Percentiles rank a stretch among this genome's conserved stretches.
These are phyloP conservation scores for Cephus pulcher DNA, from an alignment of 2,888 invertebrate species.

Conservation along the genomic window DNA sequence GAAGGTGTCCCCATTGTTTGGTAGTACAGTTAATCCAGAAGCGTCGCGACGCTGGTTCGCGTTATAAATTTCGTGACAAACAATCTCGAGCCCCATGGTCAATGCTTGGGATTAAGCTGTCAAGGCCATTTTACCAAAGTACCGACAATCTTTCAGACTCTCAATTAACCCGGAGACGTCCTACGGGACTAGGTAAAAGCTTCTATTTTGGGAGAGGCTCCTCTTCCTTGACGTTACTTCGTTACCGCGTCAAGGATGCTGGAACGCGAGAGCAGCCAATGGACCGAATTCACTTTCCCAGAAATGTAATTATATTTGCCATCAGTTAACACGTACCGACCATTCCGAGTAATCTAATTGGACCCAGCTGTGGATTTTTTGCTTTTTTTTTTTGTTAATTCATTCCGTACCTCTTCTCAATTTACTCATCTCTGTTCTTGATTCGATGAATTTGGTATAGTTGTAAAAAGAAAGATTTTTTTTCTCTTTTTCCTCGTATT, in stretches of 20 bases:
- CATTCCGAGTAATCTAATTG: neutral
- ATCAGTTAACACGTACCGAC: neutral
- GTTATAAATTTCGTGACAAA: neutral
- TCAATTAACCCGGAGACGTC: neutral
- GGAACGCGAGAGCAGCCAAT: too few species aligned
- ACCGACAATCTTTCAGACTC: neutral
- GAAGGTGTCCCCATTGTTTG: neutral
- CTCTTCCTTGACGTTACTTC: neutral
- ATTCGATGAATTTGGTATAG: too few species aligned
- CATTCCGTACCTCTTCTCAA: neutral
- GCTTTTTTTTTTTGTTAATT: too few species aligned
- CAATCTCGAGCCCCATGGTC: neutral
- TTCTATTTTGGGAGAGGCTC: neutral
- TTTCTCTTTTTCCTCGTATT: too few species aligned
- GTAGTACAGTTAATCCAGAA: neutral
- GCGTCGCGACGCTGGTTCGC: neutral
- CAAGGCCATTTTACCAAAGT: neutral
- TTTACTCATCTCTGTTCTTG: too few species aligned
- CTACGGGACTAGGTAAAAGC: neutral
- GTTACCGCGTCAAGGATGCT: neutral
- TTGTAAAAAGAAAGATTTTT: too few species aligned
- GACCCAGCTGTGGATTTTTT: neutral
- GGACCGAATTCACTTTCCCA: neutral
- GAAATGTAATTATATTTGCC: neutral
- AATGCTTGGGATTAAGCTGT: neutral